Percentiles rank a stretch among this genome's conserved stretches.
phyloP scores from a whole-genome alignment of 2,797 vertebrate genomes.

The Rhodeus uyekii region DNA sequence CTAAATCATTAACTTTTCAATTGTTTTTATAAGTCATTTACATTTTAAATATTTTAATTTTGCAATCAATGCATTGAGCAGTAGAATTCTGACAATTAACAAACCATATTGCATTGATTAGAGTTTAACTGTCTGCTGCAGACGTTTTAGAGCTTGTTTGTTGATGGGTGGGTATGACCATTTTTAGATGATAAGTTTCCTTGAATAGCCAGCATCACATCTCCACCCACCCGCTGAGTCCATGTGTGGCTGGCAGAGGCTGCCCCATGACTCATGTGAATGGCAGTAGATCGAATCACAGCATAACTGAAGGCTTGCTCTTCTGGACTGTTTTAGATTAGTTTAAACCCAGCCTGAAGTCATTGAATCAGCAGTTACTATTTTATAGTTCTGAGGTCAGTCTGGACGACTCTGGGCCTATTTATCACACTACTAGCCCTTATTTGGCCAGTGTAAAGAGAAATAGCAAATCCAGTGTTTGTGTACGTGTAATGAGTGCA shows the following conservation, averaged over 20 bases:
- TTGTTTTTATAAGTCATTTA: too few relatives aligned
- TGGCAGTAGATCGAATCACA: constrained; percentile 10
- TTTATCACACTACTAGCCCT: constrained; percentile 61
- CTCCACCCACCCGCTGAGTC: neutral
- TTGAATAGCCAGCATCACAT: constrained; percentile 7
- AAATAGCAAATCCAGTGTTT: neutral
- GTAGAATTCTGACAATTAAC: neutral
- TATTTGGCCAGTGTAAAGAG: constrained; percentile 65
- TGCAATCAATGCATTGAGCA: neutral
- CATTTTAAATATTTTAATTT: too few relatives aligned
- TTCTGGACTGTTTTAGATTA: constrained; percentile 65
- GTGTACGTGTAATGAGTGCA: neutral
- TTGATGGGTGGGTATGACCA: neutral
- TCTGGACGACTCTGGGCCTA: constrained; percentile 60
- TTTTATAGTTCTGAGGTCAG: constrained; percentile 74
- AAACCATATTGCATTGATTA: neutral
- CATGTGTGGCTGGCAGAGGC: constrained; percentile 10
- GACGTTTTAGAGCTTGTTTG: neutral
- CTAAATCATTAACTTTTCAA: too few relatives aligned
- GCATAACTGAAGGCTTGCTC: neutral
- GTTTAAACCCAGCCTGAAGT: constrained; percentile 69
- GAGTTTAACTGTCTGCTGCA: neutral
- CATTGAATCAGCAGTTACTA: constrained; percentile 68
- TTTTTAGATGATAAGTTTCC: neutral
- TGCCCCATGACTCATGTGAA: constrained; percentile 12